These are phyloP conservation scores for Drosophila mayri DNA, from an alignment of 1,140 invertebrate species.

Conservation along the genomic window DNA sequence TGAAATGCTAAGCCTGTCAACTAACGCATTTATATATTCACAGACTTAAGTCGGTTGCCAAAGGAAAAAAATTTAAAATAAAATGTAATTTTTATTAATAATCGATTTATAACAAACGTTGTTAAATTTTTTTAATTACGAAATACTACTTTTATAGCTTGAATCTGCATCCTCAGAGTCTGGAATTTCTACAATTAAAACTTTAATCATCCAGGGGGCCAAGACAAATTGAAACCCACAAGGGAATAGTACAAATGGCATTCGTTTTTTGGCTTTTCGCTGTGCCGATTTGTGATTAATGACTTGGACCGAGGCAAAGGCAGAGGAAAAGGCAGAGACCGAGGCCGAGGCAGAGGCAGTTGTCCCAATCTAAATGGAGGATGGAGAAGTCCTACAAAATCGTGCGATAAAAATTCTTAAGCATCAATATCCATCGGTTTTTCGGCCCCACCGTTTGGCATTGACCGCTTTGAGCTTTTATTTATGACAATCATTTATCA, in stretches of 20 bases:
- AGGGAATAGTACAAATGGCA: conserved; percentile 63
- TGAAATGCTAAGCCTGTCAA: neutral
- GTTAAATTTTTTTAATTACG: neutral
- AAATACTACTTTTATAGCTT: conserved; percentile 7
- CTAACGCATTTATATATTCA: neutral
- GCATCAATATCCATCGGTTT: conserved; percentile 80
- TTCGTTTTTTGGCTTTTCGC: conserved; percentile 68
- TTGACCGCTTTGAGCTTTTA: conserved; percentile 69
- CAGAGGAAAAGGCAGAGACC: neutral
- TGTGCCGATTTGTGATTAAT: conserved; percentile 76
- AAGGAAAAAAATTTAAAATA: neutral
- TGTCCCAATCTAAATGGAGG: conserved; percentile 37
- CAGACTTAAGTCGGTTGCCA: no score
- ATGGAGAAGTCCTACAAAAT: conserved; percentile 61
- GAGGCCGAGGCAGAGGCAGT: neutral
- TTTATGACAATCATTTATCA: conserved; percentile 84
- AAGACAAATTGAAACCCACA: conserved; percentile 17
- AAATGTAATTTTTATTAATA: neutral
- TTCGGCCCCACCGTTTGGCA: conserved; percentile 33
- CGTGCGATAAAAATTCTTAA: conserved; percentile 82
- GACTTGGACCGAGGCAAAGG: conserved; percentile 43
- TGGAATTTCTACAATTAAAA: conserved; percentile 61
- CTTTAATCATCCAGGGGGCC: conserved; percentile 42
- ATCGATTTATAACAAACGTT: neutral
- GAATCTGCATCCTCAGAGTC: neutral